A percentile compares a stretch with the other conserved stretches of the same genome.
Conservation (phyloP, 2,888 invertebrate species). For the Acrobasis repandana region DNA sequence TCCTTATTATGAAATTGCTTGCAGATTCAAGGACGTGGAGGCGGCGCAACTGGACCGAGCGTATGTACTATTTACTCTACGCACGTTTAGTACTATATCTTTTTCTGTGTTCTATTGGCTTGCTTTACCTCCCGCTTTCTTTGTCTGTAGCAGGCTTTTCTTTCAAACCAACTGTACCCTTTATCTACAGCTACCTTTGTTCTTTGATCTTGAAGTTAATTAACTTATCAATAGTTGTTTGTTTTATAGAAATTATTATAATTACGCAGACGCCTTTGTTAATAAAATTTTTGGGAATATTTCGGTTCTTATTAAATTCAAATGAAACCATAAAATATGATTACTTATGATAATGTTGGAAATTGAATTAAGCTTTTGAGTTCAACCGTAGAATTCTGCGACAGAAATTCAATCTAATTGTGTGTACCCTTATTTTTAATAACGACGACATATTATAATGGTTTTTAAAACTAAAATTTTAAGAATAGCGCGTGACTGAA, state of each 20-base stretch:
- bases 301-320: not conserved
- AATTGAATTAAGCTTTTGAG: not conserved
- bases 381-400: not conserved
- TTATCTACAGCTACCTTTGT: slow-evolving; percentile 8
- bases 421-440: not conserved
- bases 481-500: too few species aligned
- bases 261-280: slow-evolving; percentile 5
- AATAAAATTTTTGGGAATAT: not conserved
- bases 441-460: too few species aligned
- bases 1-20: slow-evolving; percentile 85
- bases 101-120: slow-evolving; percentile 56
- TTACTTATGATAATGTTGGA: slow-evolving; percentile 3
- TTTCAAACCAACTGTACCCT: slow-evolving; percentile 6
- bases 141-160: slow-evolving; percentile 31
- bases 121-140: slow-evolving; percentile 49
- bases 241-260: slow-evolving; percentile 3
- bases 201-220: slow-evolving; percentile 14
- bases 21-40: slow-evolving; percentile 93
- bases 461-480: too few species aligned
- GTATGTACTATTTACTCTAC: slow-evolving; percentile 86
- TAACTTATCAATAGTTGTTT: slow-evolving; percentile 6
- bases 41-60: slow-evolving; percentile 90
- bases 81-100: slow-evolving; percentile 63
- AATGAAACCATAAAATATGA: not conserved
- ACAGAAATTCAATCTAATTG: not conserved